Base-by-base conservation (phyloP, 1,140 invertebrate species). In the Trypoxylus dichotomus region DNA sequence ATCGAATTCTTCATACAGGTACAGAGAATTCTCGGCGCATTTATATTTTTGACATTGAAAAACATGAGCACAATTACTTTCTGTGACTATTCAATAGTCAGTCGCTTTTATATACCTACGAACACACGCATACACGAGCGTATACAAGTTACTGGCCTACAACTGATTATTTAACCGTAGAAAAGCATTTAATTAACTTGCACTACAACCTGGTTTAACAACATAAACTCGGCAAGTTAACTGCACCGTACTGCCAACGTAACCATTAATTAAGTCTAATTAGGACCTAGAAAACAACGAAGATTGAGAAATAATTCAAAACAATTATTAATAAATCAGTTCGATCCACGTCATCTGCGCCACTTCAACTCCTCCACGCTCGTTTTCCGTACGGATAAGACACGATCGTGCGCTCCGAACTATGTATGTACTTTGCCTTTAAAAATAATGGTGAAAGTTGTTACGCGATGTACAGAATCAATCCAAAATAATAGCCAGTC, bases 271-370 rank as follows among this genome's bases (percentile, higher is more conserved):
- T 77, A 77, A 71, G 15, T 54, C 76, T 77, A 77, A 77, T 77
- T 68, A 77, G 76, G 32, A 37, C 76, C 71, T 77, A 54, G 76
- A 77, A 74, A 74, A 77, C 76, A 77, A 77, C 76, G 76, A 43
- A 73, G 68, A 74, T 77, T 77, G 76, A 25, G 76, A 74, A 77
- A 77, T 77, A 77, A 77, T 77, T 77, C 76, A 77, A 77, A 77
- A 77, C 76, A 77, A 77, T 77, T 77, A 77, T 77, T 77, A 77
- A 77, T 77, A 77, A 77, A 77, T 77, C 76, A 77, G 47, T 63
- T 41, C 76, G 71, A 29, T 43, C 29, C 41, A 77, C 76, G 43
- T 25, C 71, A 74, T 24, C 41, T 41, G 19, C 29, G 72, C 72
- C 72, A 74, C 41, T 41, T 74, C 32, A 74, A 42, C 37, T 74